Conservation (phyloP, 2,797 vertebrate species). For the Sciurus vulgaris region DNA sequence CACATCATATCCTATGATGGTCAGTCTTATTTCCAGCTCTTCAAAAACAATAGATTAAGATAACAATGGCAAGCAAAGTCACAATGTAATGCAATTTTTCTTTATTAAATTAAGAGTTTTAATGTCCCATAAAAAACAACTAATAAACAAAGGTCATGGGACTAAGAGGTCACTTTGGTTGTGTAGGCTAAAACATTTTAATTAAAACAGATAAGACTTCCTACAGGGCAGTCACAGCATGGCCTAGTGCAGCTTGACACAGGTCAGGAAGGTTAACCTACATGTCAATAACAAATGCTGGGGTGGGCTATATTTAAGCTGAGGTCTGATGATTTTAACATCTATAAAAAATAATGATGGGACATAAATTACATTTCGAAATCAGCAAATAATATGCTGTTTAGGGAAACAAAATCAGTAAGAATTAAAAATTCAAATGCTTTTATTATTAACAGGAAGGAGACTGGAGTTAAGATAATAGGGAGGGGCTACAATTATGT, state of each 20-base stretch:
- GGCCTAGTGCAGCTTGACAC: conserved; percentile 27
- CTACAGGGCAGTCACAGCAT: conserved; percentile 35
- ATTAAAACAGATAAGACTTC: conserved; percentile 45
- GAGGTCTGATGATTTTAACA: conserved; percentile 50
- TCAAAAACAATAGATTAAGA: not conserved
- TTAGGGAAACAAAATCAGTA: conserved; percentile 55
- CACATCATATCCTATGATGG: conserved; percentile 40
- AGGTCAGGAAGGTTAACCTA: conserved; percentile 52
- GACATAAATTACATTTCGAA: conserved; percentile 49
- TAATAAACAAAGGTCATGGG: conserved; percentile 60
- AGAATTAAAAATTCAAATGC: conserved; percentile 39
- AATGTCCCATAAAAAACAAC: conserved; percentile 21
- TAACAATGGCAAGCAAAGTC: conserved; percentile 21
- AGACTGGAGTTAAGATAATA: not conserved
- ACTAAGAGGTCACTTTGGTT: conserved; percentile 59
- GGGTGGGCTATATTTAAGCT: conserved; percentile 20
- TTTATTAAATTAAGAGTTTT: conserved; percentile 57
- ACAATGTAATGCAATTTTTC: conserved; percentile 27
- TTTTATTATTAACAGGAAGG: not conserved
- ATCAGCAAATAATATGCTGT: conserved; percentile 43
- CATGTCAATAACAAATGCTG: conserved; percentile 52
- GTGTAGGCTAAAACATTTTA: conserved; percentile 36
- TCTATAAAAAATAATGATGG: conserved; percentile 46
- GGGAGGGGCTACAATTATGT: not conserved
- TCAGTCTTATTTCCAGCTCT: conserved; percentile 30